A percentile compares a stretch with the other conserved stretches of the same genome.
Evolutionary conservation across 2,888 invertebrate genomes (phyloP).

Genomic region (Brachyptera putata): DNA sequence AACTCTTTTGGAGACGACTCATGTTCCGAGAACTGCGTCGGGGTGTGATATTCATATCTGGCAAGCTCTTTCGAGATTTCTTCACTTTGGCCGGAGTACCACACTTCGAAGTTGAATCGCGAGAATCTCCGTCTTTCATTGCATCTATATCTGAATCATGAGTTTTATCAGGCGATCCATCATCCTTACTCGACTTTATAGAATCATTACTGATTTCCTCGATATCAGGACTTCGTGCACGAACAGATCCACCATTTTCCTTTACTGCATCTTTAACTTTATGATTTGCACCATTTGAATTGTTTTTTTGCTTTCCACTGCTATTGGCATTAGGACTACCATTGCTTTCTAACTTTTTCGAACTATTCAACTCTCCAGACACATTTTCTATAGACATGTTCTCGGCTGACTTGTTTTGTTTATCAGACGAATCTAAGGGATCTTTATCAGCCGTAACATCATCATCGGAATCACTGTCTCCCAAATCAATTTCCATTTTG

Average conservation of each 20-base stretch:
- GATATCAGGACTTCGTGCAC: slow-evolving; percentile 14
- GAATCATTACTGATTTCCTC: slow-evolving; percentile 25
- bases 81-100: slow-evolving; percentile 38
- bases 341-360: background rate
- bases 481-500: slow-evolving; percentile 21
- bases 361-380: background rate
- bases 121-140: slow-evolving; percentile 34
- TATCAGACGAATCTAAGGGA: background rate
- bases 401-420: no score
- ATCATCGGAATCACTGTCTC: slow-evolving; percentile 34
- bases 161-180: slow-evolving; percentile 25
- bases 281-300: background rate
- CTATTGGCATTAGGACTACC: background rate
- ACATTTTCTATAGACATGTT: no score
- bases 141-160: slow-evolving; percentile 27
- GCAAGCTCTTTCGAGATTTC: slow-evolving; percentile 31
- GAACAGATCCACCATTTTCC: background rate
- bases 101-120: slow-evolving; percentile 41
- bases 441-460: slow-evolving; percentile 11
- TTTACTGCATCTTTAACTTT: background rate
- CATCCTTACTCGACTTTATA: slow-evolving; percentile 46
- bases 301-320: background rate
- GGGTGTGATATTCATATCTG: slow-evolving; percentile 44
- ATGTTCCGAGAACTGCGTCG: slow-evolving; percentile 55
- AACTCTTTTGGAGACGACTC: slow-evolving; percentile 51